phyloP scores from a whole-genome alignment of 2,888 invertebrate species.

The Coleophora flavipennella region DNA sequence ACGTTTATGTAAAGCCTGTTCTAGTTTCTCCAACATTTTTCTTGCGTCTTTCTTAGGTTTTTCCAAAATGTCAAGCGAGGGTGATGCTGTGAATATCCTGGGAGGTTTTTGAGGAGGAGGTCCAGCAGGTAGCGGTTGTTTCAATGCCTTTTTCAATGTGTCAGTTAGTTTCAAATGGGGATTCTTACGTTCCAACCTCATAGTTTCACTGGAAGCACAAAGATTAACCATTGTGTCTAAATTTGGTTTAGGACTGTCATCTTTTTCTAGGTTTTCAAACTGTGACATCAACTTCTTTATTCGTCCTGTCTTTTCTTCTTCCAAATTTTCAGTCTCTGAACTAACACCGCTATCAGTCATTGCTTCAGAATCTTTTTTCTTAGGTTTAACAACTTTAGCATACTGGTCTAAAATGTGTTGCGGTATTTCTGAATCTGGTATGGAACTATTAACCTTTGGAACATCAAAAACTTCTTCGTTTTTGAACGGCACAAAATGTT shows the following conservation, averaged over 20 bases:
- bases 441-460: slow-evolving; percentile 24
- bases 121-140: slow-evolving; percentile 77
- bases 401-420: slow-evolving; percentile 62
- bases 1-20: slow-evolving; percentile 69
- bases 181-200: slow-evolving; percentile 54
- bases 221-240: slow-evolving; percentile 44
- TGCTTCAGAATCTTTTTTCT: slow-evolving; percentile 39
- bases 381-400: slow-evolving; percentile 55
- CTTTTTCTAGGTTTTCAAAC: slow-evolving; percentile 30
- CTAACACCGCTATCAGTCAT: slow-evolving; percentile 67
- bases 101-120: slow-evolving; percentile 86
- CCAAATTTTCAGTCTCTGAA: slow-evolving; percentile 62
- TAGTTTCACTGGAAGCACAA: slow-evolving; percentile 55
- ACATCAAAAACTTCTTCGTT: slow-evolving; percentile 20
- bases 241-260: slow-evolving; percentile 20
- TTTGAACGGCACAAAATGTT: slow-evolving; percentile 38
- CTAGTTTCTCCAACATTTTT: slow-evolving; percentile 77
- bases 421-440: slow-evolving; percentile 55
- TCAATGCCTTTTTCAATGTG: slow-evolving; percentile 76
- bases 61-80: slow-evolving; percentile 31
- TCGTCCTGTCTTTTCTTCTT: slow-evolving; percentile 47
- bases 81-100: slow-evolving; percentile 66
- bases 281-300: slow-evolving; percentile 39
- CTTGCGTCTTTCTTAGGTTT: slow-evolving; percentile 67
- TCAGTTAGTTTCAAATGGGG: slow-evolving; percentile 66